phyloP scores from a whole-genome alignment of 2,113 vertebrate species.

The Eclectus roratus region DNA sequence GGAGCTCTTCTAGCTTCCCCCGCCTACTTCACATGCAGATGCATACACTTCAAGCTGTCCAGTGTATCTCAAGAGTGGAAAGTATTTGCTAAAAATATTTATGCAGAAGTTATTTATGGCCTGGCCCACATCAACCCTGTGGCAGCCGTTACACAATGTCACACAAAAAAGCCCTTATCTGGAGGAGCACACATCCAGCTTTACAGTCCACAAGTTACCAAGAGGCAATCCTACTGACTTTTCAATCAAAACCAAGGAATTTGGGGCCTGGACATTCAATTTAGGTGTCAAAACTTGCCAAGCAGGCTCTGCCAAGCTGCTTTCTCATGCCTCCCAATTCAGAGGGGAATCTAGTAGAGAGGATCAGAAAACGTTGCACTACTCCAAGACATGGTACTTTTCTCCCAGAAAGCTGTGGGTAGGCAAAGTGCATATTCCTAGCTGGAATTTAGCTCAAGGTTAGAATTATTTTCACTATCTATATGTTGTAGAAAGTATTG shows the following conservation, averaged over 20 bases:
- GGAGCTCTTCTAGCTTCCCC: background rate
- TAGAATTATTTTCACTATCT: background rate
- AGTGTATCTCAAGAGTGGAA: conserved; percentile 22
- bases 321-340: background rate
- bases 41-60: background rate
- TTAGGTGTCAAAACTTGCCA: background rate
- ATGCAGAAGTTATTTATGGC: conserved; percentile 36
- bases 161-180: conserved; percentile 53
- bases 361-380: background rate
- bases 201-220: background rate
- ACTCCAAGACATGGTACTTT: background rate
- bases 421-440: background rate
- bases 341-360: background rate
- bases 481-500: background rate
- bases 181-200: conserved; percentile 2
- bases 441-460: background rate
- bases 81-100: conserved; percentile 57
- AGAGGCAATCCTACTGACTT: background rate
- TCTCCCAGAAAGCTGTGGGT: background rate
- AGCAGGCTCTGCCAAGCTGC: background rate
- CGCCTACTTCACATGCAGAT: background rate
- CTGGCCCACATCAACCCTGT: background rate
- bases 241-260: background rate
- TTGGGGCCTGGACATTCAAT: background rate
- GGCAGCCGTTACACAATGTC: background rate